These are phyloP conservation scores for Acrossocheilus wenchowensis DNA, from an alignment of 2,797 vertebrate genomes.

Conservation along the genomic window DNA sequence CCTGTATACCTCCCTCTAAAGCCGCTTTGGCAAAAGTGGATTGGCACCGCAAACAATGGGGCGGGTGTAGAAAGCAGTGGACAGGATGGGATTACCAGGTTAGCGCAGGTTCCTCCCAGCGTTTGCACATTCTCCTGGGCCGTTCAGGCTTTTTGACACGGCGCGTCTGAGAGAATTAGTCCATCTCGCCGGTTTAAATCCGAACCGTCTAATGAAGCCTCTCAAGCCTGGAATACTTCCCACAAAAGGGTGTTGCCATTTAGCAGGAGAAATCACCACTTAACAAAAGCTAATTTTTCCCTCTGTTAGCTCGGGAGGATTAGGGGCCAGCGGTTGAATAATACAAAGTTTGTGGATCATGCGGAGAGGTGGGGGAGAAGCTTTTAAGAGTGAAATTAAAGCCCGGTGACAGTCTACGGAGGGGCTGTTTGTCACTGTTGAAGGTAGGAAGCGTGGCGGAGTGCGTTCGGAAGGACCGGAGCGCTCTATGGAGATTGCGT, in stretches of 20 bases:
- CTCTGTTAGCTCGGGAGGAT: conserved; percentile 80
- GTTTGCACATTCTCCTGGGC: conserved; percentile 55
- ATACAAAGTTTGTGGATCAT: conserved; percentile 70
- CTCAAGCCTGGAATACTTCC: conserved; percentile 65
- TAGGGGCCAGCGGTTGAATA: conserved; percentile 71
- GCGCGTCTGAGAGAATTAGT: conserved; percentile 67
- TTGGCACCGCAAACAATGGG: conserved; percentile 62
- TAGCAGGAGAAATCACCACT: conserved; percentile 79
- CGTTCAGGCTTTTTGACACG: conserved; percentile 53
- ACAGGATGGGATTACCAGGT: conserved; percentile 75
- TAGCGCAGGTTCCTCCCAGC: conserved; percentile 60
- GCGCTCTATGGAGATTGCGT: conserved; percentile 62
- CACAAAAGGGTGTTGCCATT: conserved; percentile 74
- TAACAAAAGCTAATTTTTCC: conserved; percentile 84
- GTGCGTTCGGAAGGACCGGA: conserved; percentile 54
- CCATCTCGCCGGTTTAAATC: conserved; percentile 62
- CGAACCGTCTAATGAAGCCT: conserved; percentile 64
- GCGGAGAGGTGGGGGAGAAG: conserved; percentile 60
- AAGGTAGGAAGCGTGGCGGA: conserved; percentile 69
- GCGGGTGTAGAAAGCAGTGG: conserved; percentile 55
- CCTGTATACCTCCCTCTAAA: conserved; percentile 56
- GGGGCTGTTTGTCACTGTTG: conserved; percentile 65
- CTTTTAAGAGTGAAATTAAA: conserved; percentile 71
- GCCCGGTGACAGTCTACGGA: conserved; percentile 76
- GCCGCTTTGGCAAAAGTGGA: conserved; percentile 63